Percentiles rank a stretch among this genome's conserved stretches.
These are phyloP conservation scores for Colistium nudipinnis DNA, from an alignment of 2,113 vertebrate genomes.

Conservation along the genomic window DNA sequence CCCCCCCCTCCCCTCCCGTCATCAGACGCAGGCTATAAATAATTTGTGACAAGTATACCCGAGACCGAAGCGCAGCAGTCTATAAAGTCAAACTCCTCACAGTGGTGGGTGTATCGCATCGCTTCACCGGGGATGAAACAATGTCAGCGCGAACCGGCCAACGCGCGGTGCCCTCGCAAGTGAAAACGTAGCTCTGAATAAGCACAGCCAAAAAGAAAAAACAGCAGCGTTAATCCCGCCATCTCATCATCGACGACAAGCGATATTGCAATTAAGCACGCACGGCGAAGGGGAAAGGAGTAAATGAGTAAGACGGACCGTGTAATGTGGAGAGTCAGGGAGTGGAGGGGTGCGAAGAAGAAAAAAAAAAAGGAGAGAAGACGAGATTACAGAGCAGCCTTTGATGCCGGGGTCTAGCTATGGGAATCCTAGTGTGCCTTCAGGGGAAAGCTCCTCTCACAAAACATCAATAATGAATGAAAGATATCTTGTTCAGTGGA, in stretches of 20 bases:
- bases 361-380: conserved; percentile 55
- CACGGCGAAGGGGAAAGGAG: conserved; percentile 30
- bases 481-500: conserved; percentile 82
- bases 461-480: conserved; percentile 85
- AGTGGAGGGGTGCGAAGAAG: conserved; percentile 55
- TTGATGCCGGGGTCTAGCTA: conserved; percentile 76
- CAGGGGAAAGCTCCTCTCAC: conserved; percentile 78
- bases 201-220: conserved; percentile 36
- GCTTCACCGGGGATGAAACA: not conserved
- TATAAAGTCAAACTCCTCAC: not conserved
- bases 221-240: conserved; percentile 12
- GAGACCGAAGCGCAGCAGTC: not conserved
- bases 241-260: conserved; percentile 52
- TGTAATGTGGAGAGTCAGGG: conserved; percentile 61
- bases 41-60: not conserved
- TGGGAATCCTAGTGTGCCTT: conserved; percentile 80
- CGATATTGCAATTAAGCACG: conserved; percentile 67
- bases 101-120: not conserved
- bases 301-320: conserved; percentile 64
- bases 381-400: conserved; percentile 77
- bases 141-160: not conserved
- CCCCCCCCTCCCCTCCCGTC: no score
- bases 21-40: not conserved
- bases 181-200: conserved; percentile 17
- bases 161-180: not conserved